These are phyloP conservation scores for Trichacis sp. DNA, from an alignment of 2,888 invertebrate genomes.

Conservation along the genomic window DNA sequence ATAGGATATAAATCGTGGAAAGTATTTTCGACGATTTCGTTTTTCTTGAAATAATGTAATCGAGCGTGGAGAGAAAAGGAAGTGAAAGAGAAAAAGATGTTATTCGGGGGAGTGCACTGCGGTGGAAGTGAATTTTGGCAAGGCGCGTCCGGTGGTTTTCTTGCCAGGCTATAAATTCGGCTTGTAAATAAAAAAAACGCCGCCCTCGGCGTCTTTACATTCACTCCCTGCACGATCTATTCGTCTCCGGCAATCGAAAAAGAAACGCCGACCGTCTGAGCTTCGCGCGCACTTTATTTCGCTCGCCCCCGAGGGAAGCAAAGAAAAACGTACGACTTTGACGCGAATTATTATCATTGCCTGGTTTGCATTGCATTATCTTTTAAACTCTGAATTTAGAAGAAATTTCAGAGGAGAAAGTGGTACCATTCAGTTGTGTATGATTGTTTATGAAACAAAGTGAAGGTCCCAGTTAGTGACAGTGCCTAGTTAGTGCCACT, in stretches of 20 bases:
- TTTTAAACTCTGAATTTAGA: too few species aligned
- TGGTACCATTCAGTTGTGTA: too few species aligned
- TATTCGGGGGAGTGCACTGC: not conserved
- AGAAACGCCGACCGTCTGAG: not conserved
- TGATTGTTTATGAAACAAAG: too few species aligned
- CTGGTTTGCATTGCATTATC: too few species aligned
- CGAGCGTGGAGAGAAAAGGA: too few species aligned
- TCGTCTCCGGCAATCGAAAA: not conserved
- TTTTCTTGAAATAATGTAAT: too few species aligned
- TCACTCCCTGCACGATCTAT: not conserved
- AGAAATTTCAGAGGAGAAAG: too few species aligned
- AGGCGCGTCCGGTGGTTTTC: conserved; percentile 3
- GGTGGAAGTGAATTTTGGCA: conserved; percentile 11
- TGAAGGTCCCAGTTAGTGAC: too few species aligned
- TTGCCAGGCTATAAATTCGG: conserved; percentile 9
- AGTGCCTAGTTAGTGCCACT: too few species aligned
- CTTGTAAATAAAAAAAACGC: conserved; percentile 12
- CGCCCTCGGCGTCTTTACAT: not conserved
- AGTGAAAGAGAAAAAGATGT: not conserved
- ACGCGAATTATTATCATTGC: not conserved
- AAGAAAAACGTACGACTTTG: not conserved
- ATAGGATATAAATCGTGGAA: too few species aligned
- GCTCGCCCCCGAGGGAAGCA: not conserved
- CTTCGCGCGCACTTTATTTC: not conserved
- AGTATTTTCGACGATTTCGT: too few species aligned